phyloP scores from a whole-genome alignment of 2,797 vertebrate genomes.

The Falco novaeseelandiae region DNA sequence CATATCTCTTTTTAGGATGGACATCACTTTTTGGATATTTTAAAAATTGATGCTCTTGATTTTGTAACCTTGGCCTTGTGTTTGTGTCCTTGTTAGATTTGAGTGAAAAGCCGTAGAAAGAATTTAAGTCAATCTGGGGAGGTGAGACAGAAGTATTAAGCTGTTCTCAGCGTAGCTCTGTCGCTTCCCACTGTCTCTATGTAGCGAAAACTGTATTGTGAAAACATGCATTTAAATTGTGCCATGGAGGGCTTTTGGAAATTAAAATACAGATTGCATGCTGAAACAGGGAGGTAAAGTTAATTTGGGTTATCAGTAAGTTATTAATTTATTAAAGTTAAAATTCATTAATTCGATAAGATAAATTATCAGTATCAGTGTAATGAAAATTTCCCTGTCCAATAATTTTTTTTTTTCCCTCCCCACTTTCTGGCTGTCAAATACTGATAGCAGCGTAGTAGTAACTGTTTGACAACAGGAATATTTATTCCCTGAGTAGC shows the following conservation, averaged over 20 bases:
- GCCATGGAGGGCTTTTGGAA: background rate
- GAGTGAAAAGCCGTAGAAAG: background rate
- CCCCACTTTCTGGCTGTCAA: background rate
- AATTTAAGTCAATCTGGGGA: background rate
- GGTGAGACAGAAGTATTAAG: background rate
- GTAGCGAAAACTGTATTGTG: accelerated
- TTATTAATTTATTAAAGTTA: background rate
- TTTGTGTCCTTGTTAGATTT: background rate
- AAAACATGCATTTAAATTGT: background rate
- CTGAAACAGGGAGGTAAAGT: background rate
- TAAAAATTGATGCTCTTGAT: background rate
- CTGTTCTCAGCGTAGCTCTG: background rate
- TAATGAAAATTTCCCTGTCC: background rate
- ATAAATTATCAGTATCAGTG: background rate
- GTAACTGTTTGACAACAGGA: background rate
- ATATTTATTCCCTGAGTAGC: background rate
- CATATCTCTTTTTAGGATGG: background rate
- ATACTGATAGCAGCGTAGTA: background rate
- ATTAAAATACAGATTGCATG: background rate
- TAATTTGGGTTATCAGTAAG: background rate
- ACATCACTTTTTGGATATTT: background rate
- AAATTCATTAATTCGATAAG: background rate
- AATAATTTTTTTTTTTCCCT: background rate
- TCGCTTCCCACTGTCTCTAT: background rate
- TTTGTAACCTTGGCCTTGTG: background rate